phyloP scores from a whole-genome alignment of 2,888 invertebrate species.

The Lasioglossum vierecki region DNA sequence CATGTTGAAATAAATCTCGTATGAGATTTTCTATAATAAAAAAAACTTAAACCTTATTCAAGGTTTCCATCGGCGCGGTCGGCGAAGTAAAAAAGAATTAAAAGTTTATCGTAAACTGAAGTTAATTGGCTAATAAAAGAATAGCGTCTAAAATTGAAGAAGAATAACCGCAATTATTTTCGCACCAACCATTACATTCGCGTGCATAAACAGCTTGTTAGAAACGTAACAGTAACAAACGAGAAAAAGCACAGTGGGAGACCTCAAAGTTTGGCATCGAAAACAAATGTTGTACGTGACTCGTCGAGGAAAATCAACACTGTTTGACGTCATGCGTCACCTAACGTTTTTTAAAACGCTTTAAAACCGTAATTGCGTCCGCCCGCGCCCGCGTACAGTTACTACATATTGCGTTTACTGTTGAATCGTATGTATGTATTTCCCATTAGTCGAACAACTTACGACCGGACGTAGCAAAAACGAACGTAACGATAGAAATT shows the following conservation, averaged over 20 bases:
- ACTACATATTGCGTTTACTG: constrained; percentile 7
- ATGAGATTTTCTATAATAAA: too few species aligned
- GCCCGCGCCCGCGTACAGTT: not conserved
- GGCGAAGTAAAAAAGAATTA: not conserved
- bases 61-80: not conserved
- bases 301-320: not conserved
- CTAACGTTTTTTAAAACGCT: constrained; percentile 38
- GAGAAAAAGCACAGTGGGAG: not conserved
- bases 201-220: not conserved
- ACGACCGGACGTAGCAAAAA: not conserved
- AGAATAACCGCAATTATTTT: not conserved
- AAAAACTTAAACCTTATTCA: not conserved
- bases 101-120: not conserved
- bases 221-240: constrained; percentile 13
- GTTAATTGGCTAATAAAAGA: not conserved
- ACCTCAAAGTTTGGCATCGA: not conserved
- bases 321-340: constrained; percentile 50
- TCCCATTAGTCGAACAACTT: constrained; percentile 27
- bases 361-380: constrained; percentile 18
- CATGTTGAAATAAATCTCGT: too few species aligned
- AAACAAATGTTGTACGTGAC: constrained; percentile 37
- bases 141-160: not conserved
- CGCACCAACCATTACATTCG: not conserved
- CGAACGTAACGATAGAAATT: not conserved
- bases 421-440: not conserved